Conservation (phyloP, 2,113 vertebrate genomes). For the Cervus canadensis region DNA sequence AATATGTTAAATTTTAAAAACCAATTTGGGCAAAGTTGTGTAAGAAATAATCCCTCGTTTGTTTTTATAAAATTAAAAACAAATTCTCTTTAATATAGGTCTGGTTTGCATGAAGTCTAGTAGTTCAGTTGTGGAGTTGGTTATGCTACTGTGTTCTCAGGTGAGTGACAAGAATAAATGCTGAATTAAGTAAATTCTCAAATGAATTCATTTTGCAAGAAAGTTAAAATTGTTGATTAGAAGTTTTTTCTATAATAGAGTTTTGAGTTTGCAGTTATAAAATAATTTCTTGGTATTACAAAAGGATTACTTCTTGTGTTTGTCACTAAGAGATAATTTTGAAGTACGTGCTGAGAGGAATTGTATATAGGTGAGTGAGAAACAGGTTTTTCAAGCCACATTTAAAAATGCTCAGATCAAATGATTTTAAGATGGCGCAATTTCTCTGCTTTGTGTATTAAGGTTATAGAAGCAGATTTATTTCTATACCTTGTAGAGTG, state of each 20-base stretch:
- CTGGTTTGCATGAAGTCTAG: slow-evolving; percentile 98
- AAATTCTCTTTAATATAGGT: slow-evolving; percentile 82
- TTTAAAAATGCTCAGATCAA: slow-evolving; percentile 37
- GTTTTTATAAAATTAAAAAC: slow-evolving; percentile 40
- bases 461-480: slow-evolving; percentile 72
- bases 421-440: slow-evolving; percentile 26
- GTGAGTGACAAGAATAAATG: slow-evolving; percentile 79
- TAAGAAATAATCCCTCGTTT: not conserved
- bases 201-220: slow-evolving; percentile 71
- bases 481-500: slow-evolving; percentile 64
- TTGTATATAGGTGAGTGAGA: not conserved
- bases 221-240: not conserved
- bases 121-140: slow-evolving; percentile 98
- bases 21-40: not conserved
- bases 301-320: not conserved
- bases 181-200: slow-evolving; percentile 76
- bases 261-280: slow-evolving; percentile 17
- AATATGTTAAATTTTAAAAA: slow-evolving; percentile 12
- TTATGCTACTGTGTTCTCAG: slow-evolving; percentile 99
- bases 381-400: slow-evolving; percentile 14
- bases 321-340: not conserved
- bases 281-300: not conserved
- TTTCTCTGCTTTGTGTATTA: slow-evolving; percentile 59
- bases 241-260: not conserved
- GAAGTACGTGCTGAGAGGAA: not conserved